Evolutionary conservation across 2,888 invertebrate species (phyloP).

Genomic region (Rosalia funebris): DNA sequence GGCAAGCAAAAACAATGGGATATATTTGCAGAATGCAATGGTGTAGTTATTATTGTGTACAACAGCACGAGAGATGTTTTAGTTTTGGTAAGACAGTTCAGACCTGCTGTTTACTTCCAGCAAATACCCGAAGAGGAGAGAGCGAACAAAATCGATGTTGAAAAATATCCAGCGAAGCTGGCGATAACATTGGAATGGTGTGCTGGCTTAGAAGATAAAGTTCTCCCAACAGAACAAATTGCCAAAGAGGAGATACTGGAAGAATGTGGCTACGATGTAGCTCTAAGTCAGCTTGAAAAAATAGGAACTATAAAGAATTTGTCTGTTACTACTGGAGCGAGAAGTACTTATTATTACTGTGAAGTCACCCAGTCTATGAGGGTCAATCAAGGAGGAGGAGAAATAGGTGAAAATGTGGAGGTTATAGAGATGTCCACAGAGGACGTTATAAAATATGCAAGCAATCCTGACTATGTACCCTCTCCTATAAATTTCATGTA

Average conservation of each 20-base stretch:
- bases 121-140: conserved; percentile 68
- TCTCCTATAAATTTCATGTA: conserved; percentile 80
- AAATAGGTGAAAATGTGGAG: conserved; percentile 87
- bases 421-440: conserved; percentile 82
- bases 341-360: conserved; percentile 85
- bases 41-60: conserved; percentile 84
- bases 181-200: conserved; percentile 91
- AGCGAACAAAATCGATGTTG: conserved; percentile 66
- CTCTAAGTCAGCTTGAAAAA: conserved; percentile 69
- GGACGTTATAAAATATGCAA: conserved; percentile 71
- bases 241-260: conserved; percentile 88
- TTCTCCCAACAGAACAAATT: conserved; percentile 74
- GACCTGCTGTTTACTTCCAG: conserved; percentile 85
- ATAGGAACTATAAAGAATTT: conserved; percentile 78
- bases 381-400: conserved; percentile 79
- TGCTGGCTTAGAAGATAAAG: conserved; percentile 91
- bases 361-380: conserved; percentile 86
- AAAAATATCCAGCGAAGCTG: conserved; percentile 72
- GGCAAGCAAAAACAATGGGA: conserved; percentile 80
- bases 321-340: conserved; percentile 79
- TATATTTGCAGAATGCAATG: conserved; percentile 80
- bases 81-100: conserved; percentile 88
- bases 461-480: conserved; percentile 67
- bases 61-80: conserved; percentile 79
- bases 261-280: conserved; percentile 92